Evolutionary conservation across 2,888 invertebrate genomes (phyloP).

Genomic region (Disparrhopalites patrizii): DNA sequence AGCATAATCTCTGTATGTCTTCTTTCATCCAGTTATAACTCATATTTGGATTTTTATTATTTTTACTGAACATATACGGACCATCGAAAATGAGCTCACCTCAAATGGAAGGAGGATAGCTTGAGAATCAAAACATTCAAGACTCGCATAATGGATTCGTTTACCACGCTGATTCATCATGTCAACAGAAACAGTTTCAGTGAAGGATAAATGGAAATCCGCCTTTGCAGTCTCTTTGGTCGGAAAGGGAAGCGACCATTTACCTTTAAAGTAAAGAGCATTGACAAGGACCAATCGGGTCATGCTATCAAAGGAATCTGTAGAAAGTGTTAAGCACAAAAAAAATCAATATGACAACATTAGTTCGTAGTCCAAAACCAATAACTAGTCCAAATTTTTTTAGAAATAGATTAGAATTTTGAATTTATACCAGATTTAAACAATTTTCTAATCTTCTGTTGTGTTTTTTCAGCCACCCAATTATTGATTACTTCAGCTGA

Average conservation of each 20-base stretch:
- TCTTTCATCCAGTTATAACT: too few species aligned
- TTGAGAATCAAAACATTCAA: constrained; percentile 48
- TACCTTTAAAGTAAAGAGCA: constrained; percentile 51
- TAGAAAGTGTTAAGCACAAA: background rate
- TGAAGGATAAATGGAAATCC: constrained; percentile 49
- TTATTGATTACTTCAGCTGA: constrained; percentile 53
- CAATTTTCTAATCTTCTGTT: constrained; percentile 54
- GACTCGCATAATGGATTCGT: constrained; percentile 50
- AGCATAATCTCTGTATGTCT: too few species aligned
- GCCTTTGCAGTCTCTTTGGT: constrained; percentile 48
- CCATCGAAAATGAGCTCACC: constrained; percentile 35
- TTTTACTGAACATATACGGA: too few species aligned
- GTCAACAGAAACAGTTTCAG: constrained; percentile 48
- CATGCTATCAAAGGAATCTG: constrained; percentile 46
- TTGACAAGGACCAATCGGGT: constrained; percentile 50
- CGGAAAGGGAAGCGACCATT: constrained; percentile 48
- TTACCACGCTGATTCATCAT: constrained; percentile 53
- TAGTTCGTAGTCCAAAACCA: too few species aligned
- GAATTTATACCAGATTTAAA: constrained; percentile 51
- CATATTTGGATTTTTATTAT: too few species aligned
- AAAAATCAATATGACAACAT: background rate
- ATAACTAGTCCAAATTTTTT: too few species aligned
- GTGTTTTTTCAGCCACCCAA: constrained; percentile 54
- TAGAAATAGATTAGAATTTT: too few species aligned
- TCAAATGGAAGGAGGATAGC: constrained; percentile 51